Evolutionary conservation across 2,113 vertebrate genomes (phyloP).

Genomic region (Chrysemys picta): DNA sequence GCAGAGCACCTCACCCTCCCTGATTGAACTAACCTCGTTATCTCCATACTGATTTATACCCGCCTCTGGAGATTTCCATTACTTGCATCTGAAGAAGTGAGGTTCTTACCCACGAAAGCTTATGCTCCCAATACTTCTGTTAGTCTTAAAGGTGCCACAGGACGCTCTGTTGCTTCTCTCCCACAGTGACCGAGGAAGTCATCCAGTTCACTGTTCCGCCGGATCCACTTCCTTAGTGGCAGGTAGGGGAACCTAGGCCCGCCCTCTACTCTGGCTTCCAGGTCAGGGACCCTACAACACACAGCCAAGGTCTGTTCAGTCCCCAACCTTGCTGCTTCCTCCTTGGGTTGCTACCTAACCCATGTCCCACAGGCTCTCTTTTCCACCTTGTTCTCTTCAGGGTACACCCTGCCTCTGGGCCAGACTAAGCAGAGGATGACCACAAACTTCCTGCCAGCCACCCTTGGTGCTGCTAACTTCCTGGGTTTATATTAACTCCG

Average conservation of each 20-base stretch:
- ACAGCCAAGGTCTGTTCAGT: not conserved
- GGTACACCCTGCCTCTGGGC: not conserved
- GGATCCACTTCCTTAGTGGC: not conserved
- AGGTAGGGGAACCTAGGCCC: not conserved
- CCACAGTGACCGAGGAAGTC: not conserved
- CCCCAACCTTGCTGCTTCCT: not conserved
- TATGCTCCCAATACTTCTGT: too few species aligned
- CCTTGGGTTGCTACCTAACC: too few species aligned
- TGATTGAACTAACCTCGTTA: too few species aligned
- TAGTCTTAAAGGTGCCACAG: too few species aligned
- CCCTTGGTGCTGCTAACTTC: too few species aligned
- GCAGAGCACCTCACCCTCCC: too few species aligned
- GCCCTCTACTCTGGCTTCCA: not conserved
- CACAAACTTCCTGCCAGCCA: too few species aligned
- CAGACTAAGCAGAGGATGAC: not conserved
- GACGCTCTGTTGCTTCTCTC: not conserved
- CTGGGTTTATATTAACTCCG: too few species aligned
- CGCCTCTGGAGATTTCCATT: too few species aligned
- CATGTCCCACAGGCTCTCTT: not conserved
- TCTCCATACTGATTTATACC: too few species aligned
- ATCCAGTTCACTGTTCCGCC: not conserved
- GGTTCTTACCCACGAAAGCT: too few species aligned
- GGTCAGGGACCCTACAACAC: not conserved
- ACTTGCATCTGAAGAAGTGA: too few species aligned
- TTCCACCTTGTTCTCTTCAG: not conserved